Evolutionary conservation across 2,888 invertebrate genomes (phyloP), one percentile per base, ranked within the genome.

Genomic region (Hydropsyche betteni): DNA sequence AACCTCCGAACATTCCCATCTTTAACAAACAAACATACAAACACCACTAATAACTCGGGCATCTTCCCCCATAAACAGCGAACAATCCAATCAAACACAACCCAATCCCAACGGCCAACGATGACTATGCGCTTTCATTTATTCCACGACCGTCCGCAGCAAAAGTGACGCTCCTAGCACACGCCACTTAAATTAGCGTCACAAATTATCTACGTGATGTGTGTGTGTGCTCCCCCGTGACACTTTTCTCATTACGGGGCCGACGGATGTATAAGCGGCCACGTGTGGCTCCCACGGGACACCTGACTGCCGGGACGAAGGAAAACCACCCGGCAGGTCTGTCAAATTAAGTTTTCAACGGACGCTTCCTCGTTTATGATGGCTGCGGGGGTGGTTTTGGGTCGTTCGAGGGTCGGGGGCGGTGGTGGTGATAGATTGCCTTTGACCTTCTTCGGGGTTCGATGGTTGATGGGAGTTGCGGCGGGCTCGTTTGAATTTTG

Each of bases 211-310:
- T 24, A 24, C 24, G 24, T 24, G 24, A 24, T 24, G 24, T 24
- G 44, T 44, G 44, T 44, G 44, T 24, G 24, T 53, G 52, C 14
- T 64, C 64, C 64, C 64, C 64, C 8, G 64, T 70, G 70, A 70
- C 70, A 70, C 52, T 70, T 69, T 70, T 70, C 70, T 70, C 70
- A 70, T 70, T 70, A 70, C 52, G 51, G 52, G 52, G 16, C 70
- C 24, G 51, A 51, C 24, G 24, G 24, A 24, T 24, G 12, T 8
- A 24, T 24, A 64, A 12, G 12, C 70, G 70, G 33, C 24, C 70
- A 34, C 70, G 70, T 70, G 53, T 53, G 53, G 33, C 7, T 33
- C 70, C 53, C 53, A 24, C 12, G 33, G 52, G 70, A 53, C n/a
- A 50, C 44, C 53, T 16, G 12, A 16, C 34, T 24, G 33, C 33